Conservation (phyloP, 1,140 invertebrate genomes). For the Harpegnathos saltator region DNA sequence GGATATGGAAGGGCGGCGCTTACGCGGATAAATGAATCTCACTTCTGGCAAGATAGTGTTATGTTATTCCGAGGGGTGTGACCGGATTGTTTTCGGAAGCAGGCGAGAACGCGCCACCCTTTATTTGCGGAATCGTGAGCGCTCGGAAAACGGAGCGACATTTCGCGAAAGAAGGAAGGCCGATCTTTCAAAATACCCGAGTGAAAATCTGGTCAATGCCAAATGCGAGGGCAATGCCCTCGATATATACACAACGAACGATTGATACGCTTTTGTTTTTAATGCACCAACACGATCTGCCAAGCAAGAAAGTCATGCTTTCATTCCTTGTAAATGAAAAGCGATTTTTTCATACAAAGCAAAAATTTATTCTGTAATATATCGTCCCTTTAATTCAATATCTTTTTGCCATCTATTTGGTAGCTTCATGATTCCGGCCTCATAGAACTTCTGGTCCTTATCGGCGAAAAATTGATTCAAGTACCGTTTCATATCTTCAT, state of each 20-base stretch:
- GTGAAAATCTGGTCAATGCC: neutral
- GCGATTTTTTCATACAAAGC: too few species aligned
- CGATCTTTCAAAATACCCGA: neutral
- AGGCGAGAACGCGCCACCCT: neutral
- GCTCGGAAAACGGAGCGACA: neutral
- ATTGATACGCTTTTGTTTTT: too few species aligned
- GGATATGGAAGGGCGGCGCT: neutral
- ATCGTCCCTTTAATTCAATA: too few species aligned
- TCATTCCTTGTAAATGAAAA: too few species aligned
- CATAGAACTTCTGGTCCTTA: too few species aligned
- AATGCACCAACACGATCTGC: too few species aligned
- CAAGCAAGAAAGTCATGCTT: too few species aligned
- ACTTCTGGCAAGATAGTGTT: neutral
- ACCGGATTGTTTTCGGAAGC: slow-evolving; percentile 17
- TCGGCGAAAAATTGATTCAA: too few species aligned
- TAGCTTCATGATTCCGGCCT: too few species aligned
- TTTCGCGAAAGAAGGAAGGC: neutral
- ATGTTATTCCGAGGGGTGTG: neutral
- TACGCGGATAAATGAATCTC: neutral
- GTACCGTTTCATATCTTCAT: too few species aligned
- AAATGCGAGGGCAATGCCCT: neutral
- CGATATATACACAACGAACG: slow-evolving; percentile 4
- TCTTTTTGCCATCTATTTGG: too few species aligned
- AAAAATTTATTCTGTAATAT: too few species aligned
- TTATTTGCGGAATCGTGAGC: slow-evolving; percentile 16